phyloP scores from a whole-genome alignment of 2,797 vertebrate genomes.

The Eidolon dupreanum region DNA sequence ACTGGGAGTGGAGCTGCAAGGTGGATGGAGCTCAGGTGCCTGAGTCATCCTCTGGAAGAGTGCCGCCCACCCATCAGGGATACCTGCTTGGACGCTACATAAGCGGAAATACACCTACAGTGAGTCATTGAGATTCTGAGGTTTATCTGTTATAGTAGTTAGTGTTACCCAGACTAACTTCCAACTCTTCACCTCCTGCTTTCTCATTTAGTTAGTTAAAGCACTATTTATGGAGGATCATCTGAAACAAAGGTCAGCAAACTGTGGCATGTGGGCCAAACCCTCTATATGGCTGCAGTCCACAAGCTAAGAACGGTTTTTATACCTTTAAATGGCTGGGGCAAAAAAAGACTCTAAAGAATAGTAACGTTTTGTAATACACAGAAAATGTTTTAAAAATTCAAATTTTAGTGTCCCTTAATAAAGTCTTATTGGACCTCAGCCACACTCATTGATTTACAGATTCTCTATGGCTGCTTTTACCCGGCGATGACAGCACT shows the following conservation, averaged over 20 bases:
- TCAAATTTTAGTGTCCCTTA: neutral
- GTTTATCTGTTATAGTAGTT: neutral
- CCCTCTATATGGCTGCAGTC: neutral
- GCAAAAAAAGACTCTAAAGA: neutral
- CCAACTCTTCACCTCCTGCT: neutral
- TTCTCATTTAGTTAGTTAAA: neutral
- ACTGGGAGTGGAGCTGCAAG: neutral
- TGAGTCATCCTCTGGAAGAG: neutral
- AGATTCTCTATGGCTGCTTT: neutral
- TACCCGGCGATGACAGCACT: neutral
- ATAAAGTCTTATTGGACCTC: neutral
- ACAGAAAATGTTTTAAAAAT: neutral
- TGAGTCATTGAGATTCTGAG: neutral
- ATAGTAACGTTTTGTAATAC: neutral
- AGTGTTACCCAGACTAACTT: neutral
- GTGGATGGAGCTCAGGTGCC: neutral
- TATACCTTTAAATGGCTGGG: neutral
- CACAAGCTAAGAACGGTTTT: neutral
- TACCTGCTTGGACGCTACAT: neutral
- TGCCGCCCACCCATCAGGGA: neutral
- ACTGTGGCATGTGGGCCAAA: neutral
- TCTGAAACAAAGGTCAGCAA: neutral
- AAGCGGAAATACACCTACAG: neutral
- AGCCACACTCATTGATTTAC: neutral
- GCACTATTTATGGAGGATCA: neutral